phyloP scores from a whole-genome alignment of 2,113 vertebrate species.

The Apodemus sylvaticus region DNA sequence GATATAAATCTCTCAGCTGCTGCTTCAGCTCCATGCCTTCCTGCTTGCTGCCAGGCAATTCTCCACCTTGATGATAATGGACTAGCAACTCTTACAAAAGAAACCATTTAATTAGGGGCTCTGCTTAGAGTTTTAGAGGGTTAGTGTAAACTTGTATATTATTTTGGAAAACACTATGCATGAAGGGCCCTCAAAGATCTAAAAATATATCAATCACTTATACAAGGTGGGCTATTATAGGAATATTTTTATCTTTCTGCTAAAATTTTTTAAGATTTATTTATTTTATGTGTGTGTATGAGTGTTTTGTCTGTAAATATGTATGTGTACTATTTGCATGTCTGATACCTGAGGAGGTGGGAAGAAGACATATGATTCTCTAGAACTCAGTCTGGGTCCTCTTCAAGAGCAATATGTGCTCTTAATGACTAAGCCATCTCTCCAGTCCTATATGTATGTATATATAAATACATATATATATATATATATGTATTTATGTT shows the following conservation, averaged over 20 bases:
- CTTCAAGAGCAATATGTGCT: neutral
- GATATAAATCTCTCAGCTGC: neutral
- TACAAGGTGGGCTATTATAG: neutral
- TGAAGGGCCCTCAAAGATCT: neutral
- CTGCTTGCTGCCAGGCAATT: neutral
- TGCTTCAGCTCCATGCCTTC: neutral
- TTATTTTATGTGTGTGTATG: neutral
- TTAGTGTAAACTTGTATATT: neutral
- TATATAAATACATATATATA: neutral
- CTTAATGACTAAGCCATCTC: neutral
- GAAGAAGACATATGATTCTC: neutral
- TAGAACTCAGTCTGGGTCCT: neutral
- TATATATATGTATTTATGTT: no score
- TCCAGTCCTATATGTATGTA: neutral
- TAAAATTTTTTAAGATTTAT: neutral
- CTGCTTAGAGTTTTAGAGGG: neutral
- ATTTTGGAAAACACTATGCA: neutral
- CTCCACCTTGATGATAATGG: neutral
- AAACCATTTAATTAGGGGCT: neutral
- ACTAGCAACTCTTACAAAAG: neutral
- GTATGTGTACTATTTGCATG: neutral
- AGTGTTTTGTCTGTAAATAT: neutral
- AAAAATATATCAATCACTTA: neutral
- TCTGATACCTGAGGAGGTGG: neutral
- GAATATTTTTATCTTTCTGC: neutral